phyloP scores from a whole-genome alignment of 1,140 invertebrate species.

The Mycetomoellerius zeteki region DNA sequence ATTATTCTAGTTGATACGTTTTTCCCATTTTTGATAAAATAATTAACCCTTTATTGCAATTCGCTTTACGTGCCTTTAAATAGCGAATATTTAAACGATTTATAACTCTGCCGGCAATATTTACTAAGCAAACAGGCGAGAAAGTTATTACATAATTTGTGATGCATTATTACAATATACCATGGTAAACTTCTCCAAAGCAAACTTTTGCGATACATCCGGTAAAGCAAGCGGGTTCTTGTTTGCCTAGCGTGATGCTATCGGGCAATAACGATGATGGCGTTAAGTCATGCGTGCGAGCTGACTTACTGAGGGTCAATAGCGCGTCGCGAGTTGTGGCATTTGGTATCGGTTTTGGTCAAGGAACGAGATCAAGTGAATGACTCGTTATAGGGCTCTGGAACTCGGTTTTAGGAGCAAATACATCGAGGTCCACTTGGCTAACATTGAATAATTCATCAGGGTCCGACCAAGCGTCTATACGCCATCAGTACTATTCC shows the following conservation, averaged over 20 bases:
- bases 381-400: conserved; percentile 49
- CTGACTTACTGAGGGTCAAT: conserved; percentile 67
- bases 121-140: not conserved
- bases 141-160: conserved; percentile 50
- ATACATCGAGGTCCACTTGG: conserved; percentile 81
- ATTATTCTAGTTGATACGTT: not conserved
- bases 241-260: conserved; percentile 5
- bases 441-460: conserved; percentile 82
- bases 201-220: conserved; percentile 39
- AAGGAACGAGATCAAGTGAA: conserved; percentile 74
- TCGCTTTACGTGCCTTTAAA: not conserved
- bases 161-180: conserved; percentile 4
- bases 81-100: conserved; percentile 25
- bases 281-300: conserved; percentile 30
- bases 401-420: conserved; percentile 73
- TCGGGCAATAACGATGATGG: not conserved
- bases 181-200: not conserved
- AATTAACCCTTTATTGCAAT: not conserved
- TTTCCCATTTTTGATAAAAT: not conserved
- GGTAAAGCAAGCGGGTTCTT: conserved; percentile 5
- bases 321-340: conserved; percentile 66
- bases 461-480: conserved; percentile 69
- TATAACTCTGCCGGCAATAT: not conserved
- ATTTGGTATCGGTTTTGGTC: conserved; percentile 62
- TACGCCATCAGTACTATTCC: conserved; percentile 67